phyloP scores from a whole-genome alignment of 1,140 invertebrate species.

The Leptonema lineaticorne region DNA sequence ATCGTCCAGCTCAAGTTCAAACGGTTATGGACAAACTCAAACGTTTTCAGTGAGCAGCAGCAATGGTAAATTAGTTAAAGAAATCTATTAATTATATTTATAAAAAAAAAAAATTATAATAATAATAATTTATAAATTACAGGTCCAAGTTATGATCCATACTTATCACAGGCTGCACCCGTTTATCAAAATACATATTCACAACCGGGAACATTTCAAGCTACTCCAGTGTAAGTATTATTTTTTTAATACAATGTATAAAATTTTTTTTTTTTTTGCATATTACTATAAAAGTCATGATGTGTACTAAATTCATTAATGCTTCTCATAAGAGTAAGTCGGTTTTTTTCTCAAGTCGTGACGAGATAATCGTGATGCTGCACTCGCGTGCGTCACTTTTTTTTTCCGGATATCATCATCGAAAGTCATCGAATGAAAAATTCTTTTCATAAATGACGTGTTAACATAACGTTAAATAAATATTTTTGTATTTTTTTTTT shows the following conservation, averaged over 20 bases:
- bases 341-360: not conserved
- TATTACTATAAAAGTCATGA: not conserved
- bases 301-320: no score
- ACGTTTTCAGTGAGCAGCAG: slow-evolving; percentile 27
- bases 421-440: no score
- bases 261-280: not conserved
- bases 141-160: slow-evolving; percentile 12
- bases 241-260: no score
- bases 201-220: slow-evolving; percentile 15
- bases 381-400: no score
- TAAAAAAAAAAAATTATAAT: not conserved
- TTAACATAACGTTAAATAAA: no score
- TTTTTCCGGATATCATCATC: no score
- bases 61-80: not conserved
- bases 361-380: no score
- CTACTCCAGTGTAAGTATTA: slow-evolving; percentile 21
- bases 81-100: not conserved
- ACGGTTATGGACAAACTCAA: slow-evolving; percentile 16
- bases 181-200: not conserved
- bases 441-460: no score
- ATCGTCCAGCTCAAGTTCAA: slow-evolving; percentile 10
- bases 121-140: no score
- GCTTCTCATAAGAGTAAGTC: no score
- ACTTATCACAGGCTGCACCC: not conserved
- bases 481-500: no score